Evolutionary conservation across 2,113 vertebrate genomes (phyloP).

Genomic region (Oncorhynchus masou): DNA sequence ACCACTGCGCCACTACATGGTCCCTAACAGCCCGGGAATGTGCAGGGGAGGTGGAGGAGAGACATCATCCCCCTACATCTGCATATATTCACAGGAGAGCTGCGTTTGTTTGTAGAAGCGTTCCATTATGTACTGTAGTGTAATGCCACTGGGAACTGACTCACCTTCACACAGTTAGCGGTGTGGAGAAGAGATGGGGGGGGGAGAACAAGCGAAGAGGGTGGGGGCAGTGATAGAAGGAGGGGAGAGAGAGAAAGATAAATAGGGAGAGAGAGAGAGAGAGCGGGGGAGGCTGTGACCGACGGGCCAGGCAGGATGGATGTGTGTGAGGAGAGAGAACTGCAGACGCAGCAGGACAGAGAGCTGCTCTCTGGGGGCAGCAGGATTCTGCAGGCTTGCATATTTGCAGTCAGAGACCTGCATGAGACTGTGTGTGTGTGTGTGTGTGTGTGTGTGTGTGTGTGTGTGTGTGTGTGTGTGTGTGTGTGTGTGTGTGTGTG

Average conservation of each 20-base stretch:
- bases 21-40: too few species aligned
- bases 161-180: slow-evolving; percentile 69
- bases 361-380: slow-evolving; percentile 56
- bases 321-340: slow-evolving; percentile 57
- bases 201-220: neutral
- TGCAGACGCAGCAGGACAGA: slow-evolving; percentile 63
- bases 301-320: slow-evolving; percentile 55
- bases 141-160: slow-evolving; percentile 55
- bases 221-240: slow-evolving; percentile 3
- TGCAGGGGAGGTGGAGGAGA: neutral
- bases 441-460: neutral
- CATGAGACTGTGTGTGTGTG: neutral
- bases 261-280: slow-evolving; percentile 7
- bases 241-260: neutral
- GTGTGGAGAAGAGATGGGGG: slow-evolving; percentile 52
- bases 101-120: slow-evolving; percentile 53
- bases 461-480: neutral
- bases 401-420: neutral
- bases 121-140: slow-evolving; percentile 64
- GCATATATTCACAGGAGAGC: slow-evolving; percentile 42
- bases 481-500: neutral
- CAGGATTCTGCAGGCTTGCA: slow-evolving; percentile 51
- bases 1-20: too few species aligned
- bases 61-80: slow-evolving; percentile 9
- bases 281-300: slow-evolving; percentile 47